Base-by-base conservation (phyloP, 2,113 vertebrate genomes). In the Neogale vison region DNA sequence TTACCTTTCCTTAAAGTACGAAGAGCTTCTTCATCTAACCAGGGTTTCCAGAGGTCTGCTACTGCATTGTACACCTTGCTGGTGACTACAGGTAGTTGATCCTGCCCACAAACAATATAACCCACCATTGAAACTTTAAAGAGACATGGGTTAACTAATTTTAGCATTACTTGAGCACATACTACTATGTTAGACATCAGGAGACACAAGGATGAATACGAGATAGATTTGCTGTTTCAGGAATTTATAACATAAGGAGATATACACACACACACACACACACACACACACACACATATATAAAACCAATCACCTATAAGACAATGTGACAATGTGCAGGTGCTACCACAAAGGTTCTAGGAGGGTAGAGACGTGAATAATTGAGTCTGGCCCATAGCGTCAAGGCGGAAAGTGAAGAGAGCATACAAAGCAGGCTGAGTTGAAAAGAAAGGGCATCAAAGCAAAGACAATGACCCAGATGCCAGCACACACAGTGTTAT, bases 21-120 rank as follows among this genome's bases (percentile, higher is more conserved):
- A 76, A 99, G 96, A 92, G 99, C 99, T 65, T 99, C 99, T 71
- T 99, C 96, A 76, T 98, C 97, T 83, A 99, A 97, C 99, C 99
- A 99, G 4, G 98, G 99, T 17, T 98, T 98, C 99, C 99, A 99
- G 92, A 99, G 99, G 84, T 98, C 97, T 47, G 99, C 99, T 57
- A 99, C 99, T 18, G 99, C 99, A 83, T 98, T 96, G 90, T 99
- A 99, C 95, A 99, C 98, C 95, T 98, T 98, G 92, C 99, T 99
- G 21, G 98, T 98, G 29, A 98, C 98, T 4, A 97, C 80, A 55
- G 99, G 99, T 98, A 99, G 98, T 97, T 99, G 99, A 98, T 99
- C 99, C 99, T 99, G 88, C 96, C 63, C 98, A 96, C 89, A 98
- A 96, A 55, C 12, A 98, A 93, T 39, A 95, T 15, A 95, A 94